Evolutionary conservation across 2,888 invertebrate species (phyloP).

Genomic region (Caenorhabditis angaria): DNA sequence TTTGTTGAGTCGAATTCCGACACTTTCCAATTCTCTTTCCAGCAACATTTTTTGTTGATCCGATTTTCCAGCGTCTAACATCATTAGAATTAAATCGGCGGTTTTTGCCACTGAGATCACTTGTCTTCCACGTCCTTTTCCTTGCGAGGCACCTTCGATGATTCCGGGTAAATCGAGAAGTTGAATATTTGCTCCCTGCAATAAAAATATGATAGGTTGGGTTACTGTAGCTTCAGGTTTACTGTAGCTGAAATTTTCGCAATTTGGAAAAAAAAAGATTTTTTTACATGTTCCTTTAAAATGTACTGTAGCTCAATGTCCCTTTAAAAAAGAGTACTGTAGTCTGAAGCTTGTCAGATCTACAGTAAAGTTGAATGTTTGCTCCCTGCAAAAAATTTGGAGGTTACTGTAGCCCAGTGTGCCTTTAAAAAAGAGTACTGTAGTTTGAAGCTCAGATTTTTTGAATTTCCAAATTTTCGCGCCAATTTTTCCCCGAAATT

Average conservation of each 20-base stretch:
- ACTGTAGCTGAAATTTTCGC: neutral
- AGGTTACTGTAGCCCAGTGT: no score
- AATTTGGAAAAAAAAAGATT: conserved; percentile 15
- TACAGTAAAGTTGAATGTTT: no score
- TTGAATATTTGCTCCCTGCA: conserved; percentile 97
- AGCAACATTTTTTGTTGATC: conserved; percentile 85
- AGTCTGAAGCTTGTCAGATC: no score
- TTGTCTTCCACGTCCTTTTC: conserved; percentile 76
- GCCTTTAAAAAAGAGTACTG: no score
- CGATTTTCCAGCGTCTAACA: conserved; percentile 98
- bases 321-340: no score
- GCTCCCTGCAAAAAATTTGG: no score
- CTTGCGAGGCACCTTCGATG: conserved; percentile 96
- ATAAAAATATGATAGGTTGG: conserved; percentile 74
- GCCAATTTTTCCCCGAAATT: no score
- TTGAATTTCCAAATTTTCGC: no score
- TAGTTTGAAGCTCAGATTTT: no score
- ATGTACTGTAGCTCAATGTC: no score
- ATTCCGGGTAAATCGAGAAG: conserved; percentile 97
- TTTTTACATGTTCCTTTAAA: neutral
- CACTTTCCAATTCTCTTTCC: conserved; percentile 93
- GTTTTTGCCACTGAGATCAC: conserved; percentile 98
- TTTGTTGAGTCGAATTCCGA: conserved; percentile 95
- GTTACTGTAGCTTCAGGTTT: no score
- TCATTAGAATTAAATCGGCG: conserved; percentile 96